A percentile compares a stretch with the other conserved stretches of the same genome.
phyloP scores from a whole-genome alignment of 2,113 vertebrate species.

The Glaucomys volans region DNA sequence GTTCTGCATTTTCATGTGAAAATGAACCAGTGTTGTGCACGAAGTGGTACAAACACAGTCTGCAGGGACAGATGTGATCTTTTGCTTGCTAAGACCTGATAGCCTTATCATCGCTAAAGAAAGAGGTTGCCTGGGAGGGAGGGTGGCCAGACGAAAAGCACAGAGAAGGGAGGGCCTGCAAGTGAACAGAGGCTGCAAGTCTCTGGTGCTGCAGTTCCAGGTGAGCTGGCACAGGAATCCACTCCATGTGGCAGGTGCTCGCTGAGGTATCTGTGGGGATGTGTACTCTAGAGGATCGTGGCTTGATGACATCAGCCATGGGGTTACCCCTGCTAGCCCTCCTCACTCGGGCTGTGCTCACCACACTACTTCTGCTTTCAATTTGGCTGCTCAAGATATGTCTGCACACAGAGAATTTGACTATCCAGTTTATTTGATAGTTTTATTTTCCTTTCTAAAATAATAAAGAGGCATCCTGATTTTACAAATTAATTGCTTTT shows the following conservation, averaged over 20 bases:
- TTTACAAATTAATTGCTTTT: constrained; percentile 46
- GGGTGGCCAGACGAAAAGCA: neutral
- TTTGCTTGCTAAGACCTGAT: neutral
- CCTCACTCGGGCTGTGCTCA: neutral
- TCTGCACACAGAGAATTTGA: neutral
- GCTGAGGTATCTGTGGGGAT: neutral
- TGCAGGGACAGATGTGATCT: neutral
- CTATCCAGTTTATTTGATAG: neutral
- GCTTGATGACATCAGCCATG: neutral
- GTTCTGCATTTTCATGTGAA: constrained; percentile 9
- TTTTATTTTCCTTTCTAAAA: constrained; percentile 43
- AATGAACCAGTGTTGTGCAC: neutral
- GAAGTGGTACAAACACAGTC: neutral
- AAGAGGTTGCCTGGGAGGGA: neutral
- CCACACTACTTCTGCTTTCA: neutral
- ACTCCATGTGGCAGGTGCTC: accelerated
- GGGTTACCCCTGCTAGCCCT: neutral
- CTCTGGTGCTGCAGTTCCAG: neutral
- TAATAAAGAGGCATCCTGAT: neutral
- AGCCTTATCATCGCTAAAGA: neutral
- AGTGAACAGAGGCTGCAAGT: neutral
- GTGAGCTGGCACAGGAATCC: neutral
- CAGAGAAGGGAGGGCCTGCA: neutral
- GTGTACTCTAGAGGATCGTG: neutral
- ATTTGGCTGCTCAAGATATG: constrained; percentile 13